Evolutionary conservation across 2,888 invertebrate genomes (phyloP), one percentile per base, ranked within the genome.

Genomic region (Syrista parreyssii): DNA sequence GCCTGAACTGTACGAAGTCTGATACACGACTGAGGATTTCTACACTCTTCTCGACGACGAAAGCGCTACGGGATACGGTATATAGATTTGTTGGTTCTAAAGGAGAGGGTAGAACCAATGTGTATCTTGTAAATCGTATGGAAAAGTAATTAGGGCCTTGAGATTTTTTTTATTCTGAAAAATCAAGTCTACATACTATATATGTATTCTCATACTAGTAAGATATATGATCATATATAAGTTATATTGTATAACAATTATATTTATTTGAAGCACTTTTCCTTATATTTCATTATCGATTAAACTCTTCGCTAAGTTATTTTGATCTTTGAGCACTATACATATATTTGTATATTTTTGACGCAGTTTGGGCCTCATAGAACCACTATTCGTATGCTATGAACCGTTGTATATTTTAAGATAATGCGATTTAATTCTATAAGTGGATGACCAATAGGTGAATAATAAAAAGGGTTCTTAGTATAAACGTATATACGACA

Each of bases 1-100:
- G 83, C 79, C 82, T 77, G 82, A 81, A 80, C 82, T 79, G 82
- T 78, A 81, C 83, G 85, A 80, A 79, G 83, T 85, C 84, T 81
- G 81, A 82, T 83, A 76, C 78, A 82, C 82, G 85, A 87, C 87
- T 87, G 87, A 78, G 73, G 32, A 74, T 74, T 68, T 34, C 34
- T 72, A 31, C 72, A 12, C 15, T 30, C 23, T 31, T 40, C 32
- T 69, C 75, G 34, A 35, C 75, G 40, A 34, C 32, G 69, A 11
- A 33, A 69, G 32, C 74, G 68, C 12, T 32, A 30, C 12, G 31
- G 71, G 15, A 32, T 32, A 23, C 71, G 55, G 32, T 71, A 71
- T 71, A 71, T 71, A 71, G 71, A 71, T 71, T 23, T 31, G 71
- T 15, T 1, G 31, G 4, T 32, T 9, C 55, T 55, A 23, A 23